These are phyloP conservation scores for Pipa parva DNA, from an alignment of 2,113 vertebrate species.

Conservation along the genomic window DNA sequence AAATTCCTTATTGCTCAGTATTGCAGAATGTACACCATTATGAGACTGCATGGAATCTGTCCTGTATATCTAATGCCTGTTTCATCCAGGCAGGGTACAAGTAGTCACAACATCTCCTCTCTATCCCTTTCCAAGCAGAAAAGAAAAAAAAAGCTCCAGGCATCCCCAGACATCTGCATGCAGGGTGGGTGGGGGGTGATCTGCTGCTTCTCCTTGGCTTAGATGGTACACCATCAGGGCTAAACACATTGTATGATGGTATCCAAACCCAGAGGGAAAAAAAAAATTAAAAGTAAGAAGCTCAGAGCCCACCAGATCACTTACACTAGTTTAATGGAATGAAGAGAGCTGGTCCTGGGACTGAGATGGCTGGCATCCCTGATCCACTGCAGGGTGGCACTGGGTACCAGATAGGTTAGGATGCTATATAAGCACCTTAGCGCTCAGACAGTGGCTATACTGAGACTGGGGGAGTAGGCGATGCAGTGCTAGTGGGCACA, in stretches of 20 bases:
- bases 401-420: too few relatives aligned
- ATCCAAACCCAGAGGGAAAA: too few relatives aligned
- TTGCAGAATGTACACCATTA: not conserved
- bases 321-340: conserved; percentile 7
- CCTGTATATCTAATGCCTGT: not conserved
- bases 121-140: not conserved
- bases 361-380: not conserved
- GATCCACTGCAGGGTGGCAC: too few relatives aligned
- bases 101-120: not conserved
- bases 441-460: too few relatives aligned
- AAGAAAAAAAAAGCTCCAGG: not conserved
- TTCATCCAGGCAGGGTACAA: not conserved
- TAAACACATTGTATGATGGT: too few relatives aligned
- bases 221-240: not conserved
- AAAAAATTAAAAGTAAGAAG: not conserved
- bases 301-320: not conserved
- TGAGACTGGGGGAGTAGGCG: too few relatives aligned
- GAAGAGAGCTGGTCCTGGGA: not conserved
- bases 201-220: not conserved
- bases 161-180: conserved; percentile 2
- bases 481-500: too few relatives aligned
- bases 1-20: not conserved
- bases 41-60: not conserved
- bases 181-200: not conserved
- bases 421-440: too few relatives aligned